phyloP scores from a whole-genome alignment of 2,888 invertebrate species.

The Platycnemis pennipes region DNA sequence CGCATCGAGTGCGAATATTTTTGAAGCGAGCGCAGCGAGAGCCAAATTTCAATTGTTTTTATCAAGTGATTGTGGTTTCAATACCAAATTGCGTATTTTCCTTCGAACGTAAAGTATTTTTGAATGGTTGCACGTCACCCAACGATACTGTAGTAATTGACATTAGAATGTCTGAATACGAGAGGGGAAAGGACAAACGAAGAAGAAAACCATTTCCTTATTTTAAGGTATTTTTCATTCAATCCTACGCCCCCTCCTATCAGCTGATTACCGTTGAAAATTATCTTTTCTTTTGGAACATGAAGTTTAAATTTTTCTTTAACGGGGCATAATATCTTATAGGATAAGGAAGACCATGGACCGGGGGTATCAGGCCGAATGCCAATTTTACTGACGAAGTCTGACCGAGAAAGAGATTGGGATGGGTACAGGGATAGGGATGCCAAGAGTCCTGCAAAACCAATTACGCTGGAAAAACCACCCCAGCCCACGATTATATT shows the following conservation, averaged over 20 bases:
- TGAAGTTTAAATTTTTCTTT: not conserved
- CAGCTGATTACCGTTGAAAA: no score
- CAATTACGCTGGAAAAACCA: slow-evolving; percentile 39
- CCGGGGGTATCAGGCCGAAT: slow-evolving; percentile 29
- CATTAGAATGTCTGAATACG: slow-evolving; percentile 42
- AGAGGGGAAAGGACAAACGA: slow-evolving; percentile 45
- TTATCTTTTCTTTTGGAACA: not conserved
- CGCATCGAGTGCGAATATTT: not conserved
- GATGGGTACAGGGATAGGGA: slow-evolving; percentile 71
- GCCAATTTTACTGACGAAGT: slow-evolving; percentile 75
- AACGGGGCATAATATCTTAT: not conserved
- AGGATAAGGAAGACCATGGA: slow-evolving; percentile 68
- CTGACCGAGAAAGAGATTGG: slow-evolving; percentile 80
- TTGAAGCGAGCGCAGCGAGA: not conserved
- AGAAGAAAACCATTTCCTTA: slow-evolving; percentile 48
- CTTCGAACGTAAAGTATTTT: not conserved
- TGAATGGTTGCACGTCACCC: no score
- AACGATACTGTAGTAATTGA: not conserved
- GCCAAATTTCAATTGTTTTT: not conserved
- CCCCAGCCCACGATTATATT: slow-evolving; percentile 85
- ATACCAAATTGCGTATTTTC: not conserved
- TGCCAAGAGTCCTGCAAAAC: slow-evolving; percentile 20
- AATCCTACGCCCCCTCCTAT: no score
- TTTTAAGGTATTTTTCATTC: slow-evolving; percentile 9
- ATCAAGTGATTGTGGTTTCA: not conserved